phyloP scores from a whole-genome alignment of 1,140 invertebrate genomes.

The Drosophila pallidifrons region DNA sequence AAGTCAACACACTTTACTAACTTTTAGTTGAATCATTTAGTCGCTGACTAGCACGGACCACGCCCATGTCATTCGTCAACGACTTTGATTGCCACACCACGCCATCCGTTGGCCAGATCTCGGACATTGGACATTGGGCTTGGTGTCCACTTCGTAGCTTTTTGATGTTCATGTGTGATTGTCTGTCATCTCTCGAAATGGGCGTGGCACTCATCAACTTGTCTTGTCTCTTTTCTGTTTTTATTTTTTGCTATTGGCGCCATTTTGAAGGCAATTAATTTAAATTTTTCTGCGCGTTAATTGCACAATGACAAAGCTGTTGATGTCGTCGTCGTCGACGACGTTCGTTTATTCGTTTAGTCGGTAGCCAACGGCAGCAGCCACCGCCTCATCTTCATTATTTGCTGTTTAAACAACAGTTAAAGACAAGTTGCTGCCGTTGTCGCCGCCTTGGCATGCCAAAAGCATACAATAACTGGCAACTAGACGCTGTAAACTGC shows the following conservation, averaged over 20 bases:
- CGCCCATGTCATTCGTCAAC: conserved; percentile 42
- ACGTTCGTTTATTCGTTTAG: background rate
- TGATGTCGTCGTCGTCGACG: conserved; percentile 11
- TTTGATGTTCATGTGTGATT: conserved; percentile 3
- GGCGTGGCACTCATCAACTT: conserved; percentile 62
- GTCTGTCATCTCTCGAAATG: conserved; percentile 41
- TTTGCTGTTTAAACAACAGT: conserved; percentile 74
- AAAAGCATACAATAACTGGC: conserved; percentile 55
- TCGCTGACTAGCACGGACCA: conserved; percentile 21
- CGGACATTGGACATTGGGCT: conserved; percentile 11
- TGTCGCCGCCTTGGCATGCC: conserved; percentile 45
- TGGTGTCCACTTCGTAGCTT: conserved; percentile 1
- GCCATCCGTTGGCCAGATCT: conserved; percentile 14
- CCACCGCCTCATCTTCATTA: conserved; percentile 67
- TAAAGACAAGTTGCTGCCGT: conserved; percentile 72
- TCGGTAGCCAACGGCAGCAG: conserved; percentile 55
- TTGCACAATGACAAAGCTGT: conserved; percentile 82
- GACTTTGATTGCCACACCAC: conserved; percentile 23
- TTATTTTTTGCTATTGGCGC: conserved; percentile 61
- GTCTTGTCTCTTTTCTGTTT: conserved; percentile 17
- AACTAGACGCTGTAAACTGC: conserved; percentile 22
- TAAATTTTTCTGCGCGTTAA: conserved; percentile 76
- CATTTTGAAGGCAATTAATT: conserved; percentile 80
- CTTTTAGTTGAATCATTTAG: conserved; percentile 14
- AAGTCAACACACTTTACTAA: background rate